Base-by-base conservation (phyloP, 2,113 vertebrate genomes). In the Pao palembangensis region DNA sequence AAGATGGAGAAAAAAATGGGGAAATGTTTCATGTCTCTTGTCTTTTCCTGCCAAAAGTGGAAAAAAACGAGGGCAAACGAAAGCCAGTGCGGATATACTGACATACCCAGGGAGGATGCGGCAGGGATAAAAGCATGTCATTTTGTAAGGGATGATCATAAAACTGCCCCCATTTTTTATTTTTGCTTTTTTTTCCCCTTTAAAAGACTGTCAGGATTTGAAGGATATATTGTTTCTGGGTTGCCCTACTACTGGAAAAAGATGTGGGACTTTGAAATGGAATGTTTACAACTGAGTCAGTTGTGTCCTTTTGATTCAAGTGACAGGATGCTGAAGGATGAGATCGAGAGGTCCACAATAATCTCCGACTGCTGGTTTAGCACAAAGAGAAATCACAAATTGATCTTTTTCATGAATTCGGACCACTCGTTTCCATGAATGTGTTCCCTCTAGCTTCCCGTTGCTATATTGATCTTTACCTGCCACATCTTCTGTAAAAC, bases 111-210 rank as follows among this genome's bases (percentile, higher is more conserved):
- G 76, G 76, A 80, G 68, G 70, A 84, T 74, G 74, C 80, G 75
- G 76, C 74, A 73, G 43, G 64, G 85, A 87, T 83, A 67, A 83
- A 86, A 87, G 85, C 57, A 57, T 74, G 83, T 84, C 84, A 85
- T 84, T 86, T 84, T 80, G 76, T 83, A 71, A 78, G 75, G 46
- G 55, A 83, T 88, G 78, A 85, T 88, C 75, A 82, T 57, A 54
- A 81, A 79, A 88, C 82, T 75, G 77, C 74, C 78, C 78, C 51
- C 47, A 18, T 18, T 49, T 41, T 1, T 16, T n/a, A 14, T 38
- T 49, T 47, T 46, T n/a, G 2, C 14, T 70, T 25, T 15, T 14
- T 11, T 28, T 14, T 21, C 74, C 69, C 67, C 63, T 55, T 19
- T n/a, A 61, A 67, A 58, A 76, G 69, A 81, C 61, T 86, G 82